Conservation (phyloP, 2,113 vertebrate species). For the Cheirogaleus medius region DNA sequence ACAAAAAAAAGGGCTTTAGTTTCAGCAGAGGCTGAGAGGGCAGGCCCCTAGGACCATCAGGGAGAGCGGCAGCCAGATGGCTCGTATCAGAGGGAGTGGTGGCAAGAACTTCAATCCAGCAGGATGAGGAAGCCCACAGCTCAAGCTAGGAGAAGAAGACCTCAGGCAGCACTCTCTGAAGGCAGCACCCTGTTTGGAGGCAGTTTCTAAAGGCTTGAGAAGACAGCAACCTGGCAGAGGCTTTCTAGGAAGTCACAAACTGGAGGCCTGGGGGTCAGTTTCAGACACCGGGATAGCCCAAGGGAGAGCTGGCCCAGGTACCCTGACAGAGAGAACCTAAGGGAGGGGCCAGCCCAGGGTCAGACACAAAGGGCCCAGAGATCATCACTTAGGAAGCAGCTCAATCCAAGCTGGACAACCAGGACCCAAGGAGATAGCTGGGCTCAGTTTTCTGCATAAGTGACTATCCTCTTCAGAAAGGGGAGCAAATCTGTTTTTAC, state of each 20-base stretch:
- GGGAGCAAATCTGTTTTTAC: neutral
- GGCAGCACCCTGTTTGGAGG: neutral
- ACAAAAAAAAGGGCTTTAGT: neutral
- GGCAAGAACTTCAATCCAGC: neutral
- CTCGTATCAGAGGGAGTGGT: fast-evolving
- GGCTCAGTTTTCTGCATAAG: neutral
- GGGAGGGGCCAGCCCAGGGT: neutral
- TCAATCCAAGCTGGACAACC: neutral
- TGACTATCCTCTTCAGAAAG: neutral
- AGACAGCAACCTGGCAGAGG: neutral
- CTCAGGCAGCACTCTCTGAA: neutral
- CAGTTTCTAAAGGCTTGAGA: neutral
- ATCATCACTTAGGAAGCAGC: neutral
- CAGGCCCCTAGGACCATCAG: neutral
- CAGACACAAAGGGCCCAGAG: neutral
- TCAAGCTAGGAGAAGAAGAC: no score
- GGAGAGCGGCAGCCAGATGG: neutral
- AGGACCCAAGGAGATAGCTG: neutral
- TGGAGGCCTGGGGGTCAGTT: neutral
- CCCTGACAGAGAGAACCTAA: neutral
- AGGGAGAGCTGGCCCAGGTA: neutral
- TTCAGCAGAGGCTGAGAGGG: neutral
- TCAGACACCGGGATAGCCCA: neutral
- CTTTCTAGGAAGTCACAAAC: neutral
- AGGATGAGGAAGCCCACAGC: neutral